Evolutionary conservation across 2,888 invertebrate genomes (phyloP).

Genomic region (Drosophila kokeensis): DNA sequence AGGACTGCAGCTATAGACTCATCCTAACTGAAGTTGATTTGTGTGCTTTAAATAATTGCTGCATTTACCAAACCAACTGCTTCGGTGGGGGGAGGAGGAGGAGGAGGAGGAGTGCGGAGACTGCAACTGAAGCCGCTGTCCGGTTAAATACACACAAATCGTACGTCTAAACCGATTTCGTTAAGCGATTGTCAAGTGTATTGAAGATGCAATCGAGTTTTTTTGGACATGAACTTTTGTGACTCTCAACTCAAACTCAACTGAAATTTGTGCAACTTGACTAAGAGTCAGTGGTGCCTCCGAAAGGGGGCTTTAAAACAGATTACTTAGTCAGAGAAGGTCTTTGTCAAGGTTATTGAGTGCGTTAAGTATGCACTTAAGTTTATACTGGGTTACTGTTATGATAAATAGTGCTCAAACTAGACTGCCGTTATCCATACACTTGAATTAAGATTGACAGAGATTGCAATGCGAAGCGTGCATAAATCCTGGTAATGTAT

Average conservation of each 20-base stretch:
- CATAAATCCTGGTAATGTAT: not conserved
- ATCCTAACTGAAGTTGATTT: conserved; percentile 61
- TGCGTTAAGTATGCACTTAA: conserved; percentile 3
- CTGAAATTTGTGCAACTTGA: conserved; percentile 28
- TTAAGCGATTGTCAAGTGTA: conserved; percentile 68
- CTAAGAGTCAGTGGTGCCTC: conserved; percentile 39
- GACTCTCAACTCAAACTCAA: conserved; percentile 25
- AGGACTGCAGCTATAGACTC: conserved; percentile 20
- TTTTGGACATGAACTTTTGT: conserved; percentile 11
- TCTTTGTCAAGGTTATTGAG: conserved; percentile 28
- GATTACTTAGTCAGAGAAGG: conserved; percentile 8
- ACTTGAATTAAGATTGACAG: conserved; percentile 3
- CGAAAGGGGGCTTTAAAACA: conserved; percentile 9
- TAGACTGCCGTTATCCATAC: not conserved
- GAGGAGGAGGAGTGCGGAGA: conserved; percentile 6
- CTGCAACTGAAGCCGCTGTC: conserved; percentile 1
- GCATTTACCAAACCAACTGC: conserved; percentile 62
- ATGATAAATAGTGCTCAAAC: conserved; percentile 5
- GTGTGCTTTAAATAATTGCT: conserved; percentile 71
- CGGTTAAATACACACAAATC: conserved; percentile 23
- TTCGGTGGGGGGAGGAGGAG: not conserved
- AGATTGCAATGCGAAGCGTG: not conserved
- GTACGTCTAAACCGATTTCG: conserved; percentile 64
- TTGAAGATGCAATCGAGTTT: conserved; percentile 63
- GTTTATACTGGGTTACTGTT: not conserved